Conservation (phyloP, 2,888 invertebrate species). For the Tridacna crocea region DNA sequence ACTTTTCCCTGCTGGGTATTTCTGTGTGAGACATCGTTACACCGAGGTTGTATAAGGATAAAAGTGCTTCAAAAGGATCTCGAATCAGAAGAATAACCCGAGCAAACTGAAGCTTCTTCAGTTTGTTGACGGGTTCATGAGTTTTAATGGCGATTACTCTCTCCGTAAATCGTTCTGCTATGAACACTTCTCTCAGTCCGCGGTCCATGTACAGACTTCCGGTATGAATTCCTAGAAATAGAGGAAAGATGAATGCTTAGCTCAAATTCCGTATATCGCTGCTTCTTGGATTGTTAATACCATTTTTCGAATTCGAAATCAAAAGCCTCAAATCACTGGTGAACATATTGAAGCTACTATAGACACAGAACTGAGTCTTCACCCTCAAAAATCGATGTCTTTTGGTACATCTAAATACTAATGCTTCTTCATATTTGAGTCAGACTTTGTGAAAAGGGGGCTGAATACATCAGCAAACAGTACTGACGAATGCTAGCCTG, state of each 20-base stretch:
- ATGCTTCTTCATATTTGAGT: too few species aligned
- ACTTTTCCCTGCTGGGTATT: neutral
- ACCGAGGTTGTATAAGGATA: constrained; percentile 10
- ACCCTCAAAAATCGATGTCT: too few species aligned
- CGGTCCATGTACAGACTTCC: constrained; percentile 25
- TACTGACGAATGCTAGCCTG: too few species aligned
- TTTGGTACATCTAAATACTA: too few species aligned
- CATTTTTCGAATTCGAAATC: neutral
- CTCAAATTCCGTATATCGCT: neutral
- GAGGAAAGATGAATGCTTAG: neutral
- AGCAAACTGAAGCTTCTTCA: neutral
- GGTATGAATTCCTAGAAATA: constrained; percentile 16
- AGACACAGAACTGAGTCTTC: too few species aligned
- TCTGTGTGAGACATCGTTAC: neutral
- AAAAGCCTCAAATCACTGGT: neutral
- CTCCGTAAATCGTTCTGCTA: constrained; percentile 22
- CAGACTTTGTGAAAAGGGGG: too few species aligned
- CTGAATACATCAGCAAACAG: too few species aligned
- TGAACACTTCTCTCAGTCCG: neutral
- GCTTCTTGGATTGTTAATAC: neutral
- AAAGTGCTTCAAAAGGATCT: neutral
- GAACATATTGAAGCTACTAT: too few species aligned
- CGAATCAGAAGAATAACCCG: constrained; percentile 1
- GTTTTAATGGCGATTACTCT: constrained; percentile 26
- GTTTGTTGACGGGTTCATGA: neutral